Percentiles rank a stretch among this genome's conserved stretches.
These are phyloP conservation scores for Limnephilus auricula DNA, from an alignment of 2,888 invertebrate species.

Conservation along the genomic window DNA sequence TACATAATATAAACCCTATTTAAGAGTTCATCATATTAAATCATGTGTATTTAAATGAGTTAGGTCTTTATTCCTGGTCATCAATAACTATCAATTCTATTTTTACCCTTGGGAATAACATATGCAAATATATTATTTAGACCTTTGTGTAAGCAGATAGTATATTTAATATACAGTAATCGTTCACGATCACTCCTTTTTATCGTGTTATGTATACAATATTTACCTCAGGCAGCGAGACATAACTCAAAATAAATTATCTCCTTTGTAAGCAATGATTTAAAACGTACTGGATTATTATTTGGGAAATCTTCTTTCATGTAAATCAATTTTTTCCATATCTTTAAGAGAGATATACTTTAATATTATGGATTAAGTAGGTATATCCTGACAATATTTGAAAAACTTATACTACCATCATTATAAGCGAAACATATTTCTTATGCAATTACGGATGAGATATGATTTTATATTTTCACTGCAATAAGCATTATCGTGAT, in stretches of 20 bases:
- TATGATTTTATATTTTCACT: too few species aligned
- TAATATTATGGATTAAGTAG: too few species aligned
- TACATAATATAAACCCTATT: neutral
- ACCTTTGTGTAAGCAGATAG: neutral
- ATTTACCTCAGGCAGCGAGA: neutral
- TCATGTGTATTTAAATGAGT: neutral
- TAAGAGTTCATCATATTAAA: neutral
- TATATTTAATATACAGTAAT: slow-evolving; percentile 5
- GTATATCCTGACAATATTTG: too few species aligned
- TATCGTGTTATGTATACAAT: slow-evolving; percentile 31
- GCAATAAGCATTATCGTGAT: too few species aligned
- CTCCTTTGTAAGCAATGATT: neutral
- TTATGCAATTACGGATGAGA: too few species aligned
- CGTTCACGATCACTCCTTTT: slow-evolving; percentile 15
- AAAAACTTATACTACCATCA: too few species aligned
- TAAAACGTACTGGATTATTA: neutral
- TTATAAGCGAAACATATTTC: too few species aligned
- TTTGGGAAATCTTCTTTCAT: neutral
- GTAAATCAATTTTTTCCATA: too few species aligned
- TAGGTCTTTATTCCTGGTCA: neutral
- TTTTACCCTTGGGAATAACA: neutral
- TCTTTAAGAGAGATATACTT: too few species aligned
- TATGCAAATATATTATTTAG: neutral
- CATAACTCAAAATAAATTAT: neutral
- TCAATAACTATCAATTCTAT: neutral